phyloP scores from a whole-genome alignment of 92 coral and sea anemone genomes.

The Nematostella vectensis region DNA sequence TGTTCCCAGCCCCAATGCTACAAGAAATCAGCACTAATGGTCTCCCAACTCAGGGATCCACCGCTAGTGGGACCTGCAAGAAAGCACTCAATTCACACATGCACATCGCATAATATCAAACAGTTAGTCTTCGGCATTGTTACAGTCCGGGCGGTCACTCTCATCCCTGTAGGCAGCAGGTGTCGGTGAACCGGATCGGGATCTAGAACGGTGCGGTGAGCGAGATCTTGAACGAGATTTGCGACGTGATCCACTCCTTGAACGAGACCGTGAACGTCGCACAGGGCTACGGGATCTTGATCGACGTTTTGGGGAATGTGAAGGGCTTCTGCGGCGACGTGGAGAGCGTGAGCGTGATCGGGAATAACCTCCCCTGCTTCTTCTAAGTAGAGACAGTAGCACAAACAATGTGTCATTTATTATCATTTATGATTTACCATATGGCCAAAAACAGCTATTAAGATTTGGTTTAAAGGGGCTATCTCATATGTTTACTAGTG shows the following conservation, averaged over 20 bases:
- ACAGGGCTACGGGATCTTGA: constrained; percentile 36
- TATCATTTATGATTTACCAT: too few relatives aligned
- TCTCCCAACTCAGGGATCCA: too few relatives aligned
- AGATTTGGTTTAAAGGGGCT: too few relatives aligned
- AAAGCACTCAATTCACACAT: background rate
- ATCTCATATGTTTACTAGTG: too few relatives aligned
- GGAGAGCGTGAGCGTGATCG: constrained; percentile 62
- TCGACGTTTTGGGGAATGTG: constrained; percentile 30
- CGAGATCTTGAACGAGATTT: constrained; percentile 63
- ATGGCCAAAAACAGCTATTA: too few relatives aligned
- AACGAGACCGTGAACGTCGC: constrained; percentile 44
- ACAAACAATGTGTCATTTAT: too few relatives aligned
- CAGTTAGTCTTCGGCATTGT: constrained; percentile 10
- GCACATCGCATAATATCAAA: constrained; percentile 17
- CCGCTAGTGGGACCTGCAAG: too few relatives aligned
- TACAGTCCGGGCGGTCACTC: constrained; percentile 12
- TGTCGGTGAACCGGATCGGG: constrained; percentile 61
- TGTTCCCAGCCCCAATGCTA: background rate
- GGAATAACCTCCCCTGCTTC: constrained; percentile 49
- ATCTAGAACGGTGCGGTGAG: constrained; percentile 47
- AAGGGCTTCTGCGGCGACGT: constrained; percentile 24
- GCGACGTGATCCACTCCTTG: constrained; percentile 44
- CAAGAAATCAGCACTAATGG: background rate
- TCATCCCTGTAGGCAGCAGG: constrained; percentile 1
- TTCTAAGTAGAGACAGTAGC: constrained; percentile 32